Evolutionary conservation across 2,797 vertebrate species (phyloP).

Genomic region (Morus bassanus): DNA sequence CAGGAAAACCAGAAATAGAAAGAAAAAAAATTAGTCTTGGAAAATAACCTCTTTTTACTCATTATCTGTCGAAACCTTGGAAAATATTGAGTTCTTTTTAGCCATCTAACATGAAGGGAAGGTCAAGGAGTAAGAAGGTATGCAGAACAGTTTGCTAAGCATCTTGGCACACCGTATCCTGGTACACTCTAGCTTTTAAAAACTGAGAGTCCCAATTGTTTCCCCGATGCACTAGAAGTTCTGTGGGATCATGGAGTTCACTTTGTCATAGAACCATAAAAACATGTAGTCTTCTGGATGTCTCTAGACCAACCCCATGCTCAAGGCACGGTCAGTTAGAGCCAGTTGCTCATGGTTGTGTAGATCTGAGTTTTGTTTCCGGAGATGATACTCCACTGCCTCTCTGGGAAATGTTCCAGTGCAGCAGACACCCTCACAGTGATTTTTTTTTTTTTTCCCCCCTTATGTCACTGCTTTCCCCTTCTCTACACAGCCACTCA

Average conservation of each 20-base stretch:
- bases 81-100: not conserved
- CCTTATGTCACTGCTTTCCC: not conserved
- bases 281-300: not conserved
- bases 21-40: accelerated
- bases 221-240: not conserved
- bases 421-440: not conserved
- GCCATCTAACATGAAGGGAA: not conserved
- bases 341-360: not conserved
- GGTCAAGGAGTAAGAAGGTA: not conserved
- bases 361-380: not conserved
- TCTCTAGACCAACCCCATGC: not conserved
- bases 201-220: not conserved
- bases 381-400: not conserved
- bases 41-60: not conserved
- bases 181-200: not conserved
- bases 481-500: not conserved
- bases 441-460: not conserved
- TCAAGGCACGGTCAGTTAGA: not conserved
- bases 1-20: not conserved
- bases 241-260: accelerated
- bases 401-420: not conserved
- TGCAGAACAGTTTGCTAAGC: not conserved
- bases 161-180: not conserved
- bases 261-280: not conserved
- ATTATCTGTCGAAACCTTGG: not conserved